Percentiles rank a stretch among this genome's conserved stretches.
Evolutionary conservation across 2,113 vertebrate species (phyloP).

Genomic region (Bos javanicus): DNA sequence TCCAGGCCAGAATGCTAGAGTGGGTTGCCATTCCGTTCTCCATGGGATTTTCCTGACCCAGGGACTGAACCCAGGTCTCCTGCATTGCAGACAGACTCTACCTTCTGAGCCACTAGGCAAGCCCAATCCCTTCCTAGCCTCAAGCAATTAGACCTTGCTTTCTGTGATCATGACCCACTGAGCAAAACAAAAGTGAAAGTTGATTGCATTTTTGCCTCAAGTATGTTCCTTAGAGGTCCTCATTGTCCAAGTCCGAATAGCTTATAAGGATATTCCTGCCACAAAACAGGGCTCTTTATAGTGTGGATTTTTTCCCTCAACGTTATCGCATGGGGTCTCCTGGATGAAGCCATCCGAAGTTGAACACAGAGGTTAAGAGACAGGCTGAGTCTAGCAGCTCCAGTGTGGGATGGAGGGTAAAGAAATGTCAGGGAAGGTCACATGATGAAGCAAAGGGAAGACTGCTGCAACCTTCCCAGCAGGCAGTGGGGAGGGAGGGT

Average conservation of each 20-base stretch:
- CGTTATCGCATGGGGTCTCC: not conserved
- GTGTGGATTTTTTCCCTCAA: not conserved
- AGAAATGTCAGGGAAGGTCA: not conserved
- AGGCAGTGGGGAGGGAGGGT: not conserved
- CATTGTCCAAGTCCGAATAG: not conserved
- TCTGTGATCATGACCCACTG: not conserved
- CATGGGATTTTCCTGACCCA: fast-evolving
- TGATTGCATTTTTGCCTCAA: not conserved
- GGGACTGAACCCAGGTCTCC: not conserved
- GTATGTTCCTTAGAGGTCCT: not conserved
- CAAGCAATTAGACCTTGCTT: not conserved
- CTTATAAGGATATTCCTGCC: not conserved
- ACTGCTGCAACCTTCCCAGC: not conserved
- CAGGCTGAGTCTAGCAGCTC: not conserved
- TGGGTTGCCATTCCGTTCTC: not conserved
- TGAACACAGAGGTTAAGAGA: not conserved
- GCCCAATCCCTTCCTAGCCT: not conserved
- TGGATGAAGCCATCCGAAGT: not conserved
- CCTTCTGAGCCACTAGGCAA: not conserved
- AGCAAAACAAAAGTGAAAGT: not conserved
- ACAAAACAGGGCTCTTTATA: not conserved
- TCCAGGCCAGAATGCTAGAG: not conserved
- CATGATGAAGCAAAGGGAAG: not conserved
- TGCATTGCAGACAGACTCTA: not conserved
- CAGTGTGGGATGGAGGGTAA: not conserved